phyloP scores from a whole-genome alignment of 2,888 invertebrate species.

The Leptopilina drosophilae region DNA sequence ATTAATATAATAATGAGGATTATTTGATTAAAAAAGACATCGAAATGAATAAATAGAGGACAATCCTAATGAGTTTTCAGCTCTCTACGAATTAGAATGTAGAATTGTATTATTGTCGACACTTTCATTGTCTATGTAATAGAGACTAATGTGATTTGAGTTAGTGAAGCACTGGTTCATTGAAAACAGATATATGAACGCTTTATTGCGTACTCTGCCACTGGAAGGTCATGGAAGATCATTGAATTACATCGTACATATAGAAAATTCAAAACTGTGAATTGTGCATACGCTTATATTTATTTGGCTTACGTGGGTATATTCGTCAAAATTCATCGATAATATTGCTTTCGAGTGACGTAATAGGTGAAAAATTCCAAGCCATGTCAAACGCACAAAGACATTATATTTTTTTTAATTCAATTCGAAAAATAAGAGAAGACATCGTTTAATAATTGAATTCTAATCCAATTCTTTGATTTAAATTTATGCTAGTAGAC shows the following conservation, averaged over 20 bases:
- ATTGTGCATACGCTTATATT: slow-evolving; percentile 28
- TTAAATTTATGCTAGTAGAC: too few relatives aligned
- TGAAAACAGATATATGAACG: slow-evolving; percentile 22
- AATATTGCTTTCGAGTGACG: not conserved
- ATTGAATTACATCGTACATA: slow-evolving; percentile 29
- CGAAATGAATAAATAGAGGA: not conserved
- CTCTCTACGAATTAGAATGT: not conserved
- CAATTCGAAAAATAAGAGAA: not conserved
- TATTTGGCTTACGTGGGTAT: slow-evolving; percentile 7
- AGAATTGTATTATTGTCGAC: not conserved
- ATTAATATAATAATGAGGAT: not conserved
- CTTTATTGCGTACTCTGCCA: not conserved
- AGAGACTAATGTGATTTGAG: slow-evolving; percentile 25
- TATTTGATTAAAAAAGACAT: not conserved
- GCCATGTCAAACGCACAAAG: not conserved
- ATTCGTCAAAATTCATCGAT: slow-evolving; percentile 11
- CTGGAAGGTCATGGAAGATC: slow-evolving; percentile 35
- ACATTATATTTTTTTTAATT: slow-evolving; percentile 1
- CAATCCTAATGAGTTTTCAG: slow-evolving; percentile 14
- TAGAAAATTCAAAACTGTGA: slow-evolving; percentile 10
- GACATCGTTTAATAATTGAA: too few relatives aligned
- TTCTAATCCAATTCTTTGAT: too few relatives aligned
- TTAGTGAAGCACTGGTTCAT: slow-evolving; percentile 14
- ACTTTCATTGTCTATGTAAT: slow-evolving; percentile 15
- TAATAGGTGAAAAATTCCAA: not conserved